Base-by-base conservation (phyloP, 2,797 vertebrate species). In the Anguilla marmorata region DNA sequence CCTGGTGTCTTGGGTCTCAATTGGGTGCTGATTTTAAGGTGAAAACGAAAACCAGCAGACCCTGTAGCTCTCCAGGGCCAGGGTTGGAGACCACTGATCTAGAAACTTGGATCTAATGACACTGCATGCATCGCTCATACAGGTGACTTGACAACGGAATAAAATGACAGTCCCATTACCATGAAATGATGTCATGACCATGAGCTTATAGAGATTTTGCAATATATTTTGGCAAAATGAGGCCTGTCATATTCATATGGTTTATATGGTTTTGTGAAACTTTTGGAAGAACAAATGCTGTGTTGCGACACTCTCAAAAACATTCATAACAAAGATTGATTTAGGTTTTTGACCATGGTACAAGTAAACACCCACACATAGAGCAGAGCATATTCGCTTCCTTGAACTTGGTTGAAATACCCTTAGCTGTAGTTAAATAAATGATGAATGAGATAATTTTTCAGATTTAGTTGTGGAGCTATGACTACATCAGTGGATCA, bases 221-320 rank as follows among this genome's bases (percentile, higher is more conserved):
- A 21, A 19, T 45, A 82, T n/a, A 50, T 50, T 82, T 8, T 82
- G 37, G 41, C 79, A 82, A 45, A 19, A 14, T 6, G 6, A 19
- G 7, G 6, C 1, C 16, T 7, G 5, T 45, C 45, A 5, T 1
- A 21, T 45, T 41, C 6, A n/a, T 41, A 83, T 86, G 14, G 60
- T 74, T 84, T 72, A 87, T 69, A 84, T 85, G 87, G 80, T 86
- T 90, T 88, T 87, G 86, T 89, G 86, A 69, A 76, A 85, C 69
- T 85, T 88, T 74, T 85, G 14, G 85, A 63, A 74, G 74, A 86
- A 21, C 41, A 86, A 84, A 85, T 58, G 63, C n/a, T 41, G 83
- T 79, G 58, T 82, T 66, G 66, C 21, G 12, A 69, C 87, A 21
- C 14, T 27, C 63, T 27, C 24, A 69, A 27, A 27, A 27, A 69